phyloP scores from a whole-genome alignment of 2,888 invertebrate genomes.

The Antheraea yamamai region DNA sequence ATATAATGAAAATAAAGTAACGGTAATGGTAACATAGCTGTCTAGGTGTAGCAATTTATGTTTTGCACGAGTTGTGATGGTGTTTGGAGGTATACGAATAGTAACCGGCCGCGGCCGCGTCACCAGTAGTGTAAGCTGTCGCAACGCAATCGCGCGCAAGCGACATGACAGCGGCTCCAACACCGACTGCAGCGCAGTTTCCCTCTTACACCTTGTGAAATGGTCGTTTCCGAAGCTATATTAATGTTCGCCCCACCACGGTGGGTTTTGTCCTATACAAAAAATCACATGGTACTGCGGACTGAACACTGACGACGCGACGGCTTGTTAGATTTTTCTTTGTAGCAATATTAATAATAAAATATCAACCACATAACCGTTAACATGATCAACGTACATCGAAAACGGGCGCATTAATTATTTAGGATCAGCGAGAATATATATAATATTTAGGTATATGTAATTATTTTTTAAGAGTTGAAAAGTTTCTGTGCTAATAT shows the following conservation, averaged over 20 bases:
- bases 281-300: constrained; percentile 56
- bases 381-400: constrained; percentile 58
- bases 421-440: constrained; percentile 32
- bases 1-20: constrained; percentile 59
- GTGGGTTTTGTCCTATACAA: constrained; percentile 69
- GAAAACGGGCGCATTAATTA: constrained; percentile 45
- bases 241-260: constrained; percentile 69
- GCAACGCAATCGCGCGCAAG: constrained; percentile 41
- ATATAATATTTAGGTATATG: constrained; percentile 36
- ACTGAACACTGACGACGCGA: constrained; percentile 31
- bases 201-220: constrained; percentile 75
- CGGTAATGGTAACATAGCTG: constrained; percentile 61
- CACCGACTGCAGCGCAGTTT: constrained; percentile 59
- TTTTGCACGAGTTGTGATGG: constrained; percentile 62
- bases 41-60: constrained; percentile 66
- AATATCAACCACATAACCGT: constrained; percentile 45
- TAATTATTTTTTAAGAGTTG: constrained; percentile 30
- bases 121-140: constrained; percentile 48
- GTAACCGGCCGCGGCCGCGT: constrained; percentile 49
- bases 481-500: constrained; percentile 42
- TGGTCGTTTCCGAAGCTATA: constrained; percentile 79
- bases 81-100: constrained; percentile 39
- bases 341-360: constrained; percentile 32
- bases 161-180: constrained; percentile 27
- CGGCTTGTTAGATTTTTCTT: constrained; percentile 21